phyloP scores from a whole-genome alignment of 2,113 vertebrate genomes.

The Philantomba maxwellii region DNA sequence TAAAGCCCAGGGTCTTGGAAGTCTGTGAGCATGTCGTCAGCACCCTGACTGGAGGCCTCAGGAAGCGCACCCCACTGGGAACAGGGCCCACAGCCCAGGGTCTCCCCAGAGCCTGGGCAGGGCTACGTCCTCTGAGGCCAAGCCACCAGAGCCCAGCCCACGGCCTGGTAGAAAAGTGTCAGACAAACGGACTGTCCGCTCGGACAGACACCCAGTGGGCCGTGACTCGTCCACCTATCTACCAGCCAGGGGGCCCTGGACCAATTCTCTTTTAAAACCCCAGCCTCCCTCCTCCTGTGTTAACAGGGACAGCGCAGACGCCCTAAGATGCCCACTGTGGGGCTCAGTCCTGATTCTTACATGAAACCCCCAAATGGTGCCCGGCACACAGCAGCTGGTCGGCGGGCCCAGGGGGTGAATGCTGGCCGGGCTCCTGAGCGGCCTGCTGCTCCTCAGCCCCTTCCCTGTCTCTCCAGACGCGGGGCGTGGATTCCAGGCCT shows the following conservation, averaged over 20 bases:
- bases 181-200: background rate
- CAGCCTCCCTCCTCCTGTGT: background rate
- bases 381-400: background rate
- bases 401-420: background rate
- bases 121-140: too few species aligned
- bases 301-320: background rate
- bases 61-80: background rate
- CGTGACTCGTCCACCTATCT: background rate
- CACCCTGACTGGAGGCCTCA: slow-evolving; percentile 6
- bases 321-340: rapidly evolving
- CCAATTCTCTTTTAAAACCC: background rate
- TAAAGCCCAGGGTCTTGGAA: slow-evolving; percentile 38
- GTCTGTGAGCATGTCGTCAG: background rate
- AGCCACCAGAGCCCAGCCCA: background rate
- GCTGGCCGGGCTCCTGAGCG: slow-evolving; percentile 79
- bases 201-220: background rate
- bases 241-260: background rate
- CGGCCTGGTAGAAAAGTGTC: background rate
- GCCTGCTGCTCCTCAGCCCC: slow-evolving; percentile 79
- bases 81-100: background rate
- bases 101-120: slow-evolving; percentile 7
- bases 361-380: background rate
- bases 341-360: background rate
- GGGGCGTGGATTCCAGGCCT: slow-evolving; percentile 69
- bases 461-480: slow-evolving; percentile 65